Percentiles rank a stretch among this genome's conserved stretches.
Conservation (phyloP, 2,113 vertebrate species). For the Corythornis vintsioides region DNA sequence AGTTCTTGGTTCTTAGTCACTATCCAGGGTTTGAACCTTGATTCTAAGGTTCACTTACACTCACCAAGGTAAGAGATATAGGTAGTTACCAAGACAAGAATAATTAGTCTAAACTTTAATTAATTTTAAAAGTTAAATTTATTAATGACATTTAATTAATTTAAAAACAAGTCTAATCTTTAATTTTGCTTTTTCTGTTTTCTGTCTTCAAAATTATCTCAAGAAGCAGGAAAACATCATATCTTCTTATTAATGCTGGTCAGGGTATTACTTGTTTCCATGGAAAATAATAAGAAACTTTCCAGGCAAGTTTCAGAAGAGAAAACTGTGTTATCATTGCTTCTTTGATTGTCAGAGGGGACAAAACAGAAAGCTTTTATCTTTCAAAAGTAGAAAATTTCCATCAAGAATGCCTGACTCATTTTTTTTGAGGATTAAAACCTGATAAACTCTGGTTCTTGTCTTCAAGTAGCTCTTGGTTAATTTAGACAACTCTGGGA, state of each 20-base stretch:
- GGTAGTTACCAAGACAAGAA: not conserved
- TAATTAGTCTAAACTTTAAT: not conserved
- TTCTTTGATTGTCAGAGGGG: not conserved
- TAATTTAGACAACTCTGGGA: not conserved
- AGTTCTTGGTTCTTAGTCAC: not conserved
- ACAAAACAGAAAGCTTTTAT: not conserved
- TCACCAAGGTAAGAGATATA: not conserved
- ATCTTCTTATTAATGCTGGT: not conserved
- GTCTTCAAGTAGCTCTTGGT: not conserved
- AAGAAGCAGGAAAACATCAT: not conserved
- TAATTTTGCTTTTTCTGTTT: not conserved
- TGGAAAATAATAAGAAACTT: not conserved
- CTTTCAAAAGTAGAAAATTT: not conserved
- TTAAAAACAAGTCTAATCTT: too few relatives aligned
- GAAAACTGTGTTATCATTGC: not conserved
- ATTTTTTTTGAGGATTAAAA: not conserved
- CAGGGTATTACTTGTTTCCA: not conserved
- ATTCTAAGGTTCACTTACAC: not conserved
- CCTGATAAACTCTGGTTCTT: not conserved
- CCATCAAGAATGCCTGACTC: not conserved
- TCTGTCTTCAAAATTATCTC: not conserved
- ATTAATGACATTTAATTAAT: too few relatives aligned
- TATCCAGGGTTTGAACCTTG: not conserved
- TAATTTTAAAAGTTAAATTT: not conserved
- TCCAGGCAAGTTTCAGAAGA: not conserved